Conservation (phyloP, 2,797 vertebrate species). For the Allobates femoralis region DNA sequence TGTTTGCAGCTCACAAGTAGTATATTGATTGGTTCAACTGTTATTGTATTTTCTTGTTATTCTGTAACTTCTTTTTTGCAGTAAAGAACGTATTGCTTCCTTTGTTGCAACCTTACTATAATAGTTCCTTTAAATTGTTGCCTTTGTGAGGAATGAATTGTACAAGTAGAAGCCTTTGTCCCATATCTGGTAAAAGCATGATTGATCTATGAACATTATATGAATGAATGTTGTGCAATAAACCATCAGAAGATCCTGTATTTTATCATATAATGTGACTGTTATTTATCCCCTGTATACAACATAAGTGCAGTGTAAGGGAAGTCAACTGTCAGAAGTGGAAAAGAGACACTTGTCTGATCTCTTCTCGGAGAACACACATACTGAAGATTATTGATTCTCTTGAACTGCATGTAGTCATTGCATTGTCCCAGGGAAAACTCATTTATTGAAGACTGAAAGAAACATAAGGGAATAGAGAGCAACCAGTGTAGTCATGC, state of each 20-base stretch:
- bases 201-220: neutral
- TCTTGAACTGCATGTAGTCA: slow-evolving; percentile 9
- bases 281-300: neutral
- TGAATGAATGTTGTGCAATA: neutral
- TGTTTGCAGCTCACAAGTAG: too few species aligned
- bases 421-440: slow-evolving; percentile 16
- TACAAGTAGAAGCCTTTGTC: too few species aligned
- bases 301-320: neutral
- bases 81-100: too few species aligned
- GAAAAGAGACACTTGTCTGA: slow-evolving; percentile 18
- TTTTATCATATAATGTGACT: neutral
- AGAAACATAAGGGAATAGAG: slow-evolving; percentile 22
- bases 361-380: neutral
- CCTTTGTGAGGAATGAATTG: too few species aligned
- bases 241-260: neutral
- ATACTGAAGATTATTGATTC: slow-evolving; percentile 4
- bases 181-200: too few species aligned
- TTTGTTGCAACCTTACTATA: too few species aligned
- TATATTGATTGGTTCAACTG: too few species aligned
- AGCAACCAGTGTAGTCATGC: slow-evolving; percentile 7
- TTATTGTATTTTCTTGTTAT: too few species aligned
- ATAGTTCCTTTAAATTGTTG: too few species aligned
- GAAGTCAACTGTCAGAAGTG: neutral
- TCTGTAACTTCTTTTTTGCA: too few species aligned
- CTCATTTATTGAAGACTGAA: slow-evolving; percentile 12